Percentiles rank a stretch among this genome's conserved stretches.
These are phyloP conservation scores for Notothenia rossii DNA, from an alignment of 2,113 vertebrate genomes.

Conservation along the genomic window DNA sequence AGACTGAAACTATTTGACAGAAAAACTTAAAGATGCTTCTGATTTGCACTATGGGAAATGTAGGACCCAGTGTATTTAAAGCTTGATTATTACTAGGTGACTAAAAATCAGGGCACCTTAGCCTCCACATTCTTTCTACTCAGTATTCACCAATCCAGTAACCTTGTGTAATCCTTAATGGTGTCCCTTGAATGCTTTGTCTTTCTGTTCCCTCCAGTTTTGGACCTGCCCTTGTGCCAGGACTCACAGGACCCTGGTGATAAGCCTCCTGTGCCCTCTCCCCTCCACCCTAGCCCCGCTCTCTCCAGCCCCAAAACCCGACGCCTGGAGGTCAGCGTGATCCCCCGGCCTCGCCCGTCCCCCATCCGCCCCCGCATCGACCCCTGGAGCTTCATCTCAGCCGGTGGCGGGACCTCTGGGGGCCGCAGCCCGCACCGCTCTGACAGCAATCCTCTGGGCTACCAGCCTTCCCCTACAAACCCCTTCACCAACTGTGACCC, in stretches of 20 bases:
- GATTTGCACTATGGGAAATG: background rate
- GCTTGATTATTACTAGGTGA: background rate
- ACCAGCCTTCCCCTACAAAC: conserved; percentile 87
- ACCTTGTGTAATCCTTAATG: background rate
- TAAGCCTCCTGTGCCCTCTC: conserved; percentile 54
- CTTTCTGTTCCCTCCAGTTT: conserved; percentile 58
- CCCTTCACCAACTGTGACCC: conserved; percentile 87
- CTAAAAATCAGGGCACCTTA: background rate
- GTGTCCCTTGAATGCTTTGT: background rate
- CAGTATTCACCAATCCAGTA: background rate
- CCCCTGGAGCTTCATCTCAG: conserved; percentile 92
- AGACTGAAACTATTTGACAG: background rate
- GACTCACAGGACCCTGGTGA: conserved; percentile 79
- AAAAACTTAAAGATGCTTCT: background rate
- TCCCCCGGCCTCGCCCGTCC: conserved; percentile 89
- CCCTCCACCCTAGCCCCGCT: conserved; percentile 81
- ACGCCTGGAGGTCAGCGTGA: conserved; percentile 84
- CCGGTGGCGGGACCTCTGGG: conserved; percentile 66
- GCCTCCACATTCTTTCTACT: background rate
- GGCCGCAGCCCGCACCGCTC: conserved; percentile 60
- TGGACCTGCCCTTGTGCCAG: conserved; percentile 79
- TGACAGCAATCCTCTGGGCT: conserved; percentile 70
- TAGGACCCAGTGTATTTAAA: background rate
- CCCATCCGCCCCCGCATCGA: conserved; percentile 89
- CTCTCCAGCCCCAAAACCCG: conserved; percentile 86